phyloP scores from a whole-genome alignment of 1,140 invertebrate genomes.

The Antheraea pernyi region DNA sequence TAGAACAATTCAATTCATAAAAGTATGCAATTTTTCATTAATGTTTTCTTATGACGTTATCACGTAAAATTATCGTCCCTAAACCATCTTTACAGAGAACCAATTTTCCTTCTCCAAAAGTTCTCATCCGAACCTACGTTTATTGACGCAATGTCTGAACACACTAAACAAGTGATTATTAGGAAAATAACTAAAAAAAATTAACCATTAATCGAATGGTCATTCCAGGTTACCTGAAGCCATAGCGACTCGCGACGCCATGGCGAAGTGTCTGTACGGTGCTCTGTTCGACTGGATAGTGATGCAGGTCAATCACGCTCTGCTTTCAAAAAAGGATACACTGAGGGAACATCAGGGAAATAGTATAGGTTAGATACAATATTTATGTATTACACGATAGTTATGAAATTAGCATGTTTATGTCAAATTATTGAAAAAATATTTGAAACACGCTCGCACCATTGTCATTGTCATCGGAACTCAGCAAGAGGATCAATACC shows the following conservation, averaged over 20 bases:
- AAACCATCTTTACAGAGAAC: no score
- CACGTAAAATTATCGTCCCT: no score
- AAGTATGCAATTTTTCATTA: no score
- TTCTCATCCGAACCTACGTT: no score
- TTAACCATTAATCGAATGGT: neutral
- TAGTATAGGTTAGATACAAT: constrained; percentile 78
- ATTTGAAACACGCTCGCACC: constrained; percentile 90
- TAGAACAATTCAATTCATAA: no score
- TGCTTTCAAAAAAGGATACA: constrained; percentile 91
- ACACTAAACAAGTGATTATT: no score
- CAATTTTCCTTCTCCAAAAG: no score
- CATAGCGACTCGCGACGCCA: constrained; percentile 95
- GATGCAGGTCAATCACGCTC: constrained; percentile 92
- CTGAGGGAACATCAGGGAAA: constrained; percentile 90
- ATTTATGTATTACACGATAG: neutral
- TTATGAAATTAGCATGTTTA: no score
- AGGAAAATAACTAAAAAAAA: no score
- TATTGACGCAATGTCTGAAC: no score
- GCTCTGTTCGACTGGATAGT: constrained; percentile 99
- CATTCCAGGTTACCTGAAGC: constrained; percentile 85
- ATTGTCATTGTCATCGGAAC: constrained; percentile 97
- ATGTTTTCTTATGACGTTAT: no score
- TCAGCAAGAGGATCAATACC: constrained; percentile 97
- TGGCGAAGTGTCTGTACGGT: constrained; percentile 98
- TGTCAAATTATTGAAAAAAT: neutral